These are phyloP conservation scores for Henricia sp. DNA, from an alignment of 53 echinoderm and acorn worm species.

Conservation along the genomic window DNA sequence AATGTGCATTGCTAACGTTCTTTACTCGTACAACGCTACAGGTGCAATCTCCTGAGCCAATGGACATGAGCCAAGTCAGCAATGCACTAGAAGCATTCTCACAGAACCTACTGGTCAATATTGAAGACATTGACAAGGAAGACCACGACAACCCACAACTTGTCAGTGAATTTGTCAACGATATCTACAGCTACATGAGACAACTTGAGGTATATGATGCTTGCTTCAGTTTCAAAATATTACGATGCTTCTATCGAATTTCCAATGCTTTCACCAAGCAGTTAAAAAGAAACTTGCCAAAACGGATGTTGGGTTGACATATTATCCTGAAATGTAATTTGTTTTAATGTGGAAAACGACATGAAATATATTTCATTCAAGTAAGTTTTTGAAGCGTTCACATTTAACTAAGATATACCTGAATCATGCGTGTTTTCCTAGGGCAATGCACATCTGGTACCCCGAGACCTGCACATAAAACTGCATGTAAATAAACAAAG, in stretches of 20 bases:
- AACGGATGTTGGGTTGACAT: neutral
- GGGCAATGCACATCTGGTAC: no score
- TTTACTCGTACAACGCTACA: neutral
- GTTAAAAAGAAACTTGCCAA: neutral
- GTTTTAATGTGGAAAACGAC: neutral
- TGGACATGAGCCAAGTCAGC: constrained; percentile 70
- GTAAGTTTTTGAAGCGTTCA: no score
- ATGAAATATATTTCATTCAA: neutral
- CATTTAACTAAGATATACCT: no score
- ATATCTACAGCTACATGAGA: constrained; percentile 94
- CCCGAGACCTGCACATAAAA: no score
- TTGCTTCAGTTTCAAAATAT: no score
- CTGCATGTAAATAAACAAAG: no score
- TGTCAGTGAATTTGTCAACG: constrained; percentile 93
- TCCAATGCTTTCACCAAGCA: no score
- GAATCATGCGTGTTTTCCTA: no score
- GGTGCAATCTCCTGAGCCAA: constrained; percentile 66
- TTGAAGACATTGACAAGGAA: constrained; percentile 94
- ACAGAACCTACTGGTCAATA: constrained; percentile 45
- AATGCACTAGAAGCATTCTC: constrained; percentile 70
- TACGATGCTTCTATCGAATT: no score
- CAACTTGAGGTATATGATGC: constrained; percentile 89
- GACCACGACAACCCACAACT: constrained; percentile 93
- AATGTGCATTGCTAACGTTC: neutral
- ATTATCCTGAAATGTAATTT: no score